phyloP scores from a whole-genome alignment of 2,888 invertebrate genomes.

The Herminia tarsipennalis region DNA sequence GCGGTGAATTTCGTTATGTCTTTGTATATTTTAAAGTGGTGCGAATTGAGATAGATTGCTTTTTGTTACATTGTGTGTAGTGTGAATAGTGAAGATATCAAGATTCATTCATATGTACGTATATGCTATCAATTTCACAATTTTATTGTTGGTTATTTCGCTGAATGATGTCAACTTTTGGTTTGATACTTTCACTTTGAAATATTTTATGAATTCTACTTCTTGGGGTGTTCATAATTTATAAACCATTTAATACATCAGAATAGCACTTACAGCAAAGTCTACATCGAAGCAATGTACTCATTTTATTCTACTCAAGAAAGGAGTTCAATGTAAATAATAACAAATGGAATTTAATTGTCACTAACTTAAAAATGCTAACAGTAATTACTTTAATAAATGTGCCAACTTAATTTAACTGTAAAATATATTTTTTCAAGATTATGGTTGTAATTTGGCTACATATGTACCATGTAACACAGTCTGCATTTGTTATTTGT shows the following conservation, averaged over 20 bases:
- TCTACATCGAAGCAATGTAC: slow-evolving; percentile 1
- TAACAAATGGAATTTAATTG: too few species aligned
- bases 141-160: slow-evolving; percentile 40
- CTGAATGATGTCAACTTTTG: slow-evolving; percentile 67
- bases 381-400: too few species aligned
- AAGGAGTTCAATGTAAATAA: slow-evolving; percentile 37
- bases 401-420: too few species aligned
- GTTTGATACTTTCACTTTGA: slow-evolving; percentile 60
- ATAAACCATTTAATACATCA: not conserved
- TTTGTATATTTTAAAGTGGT: slow-evolving; percentile 16
- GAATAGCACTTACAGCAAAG: not conserved
- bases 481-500: too few species aligned
- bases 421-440: too few species aligned
- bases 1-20: slow-evolving; percentile 20
- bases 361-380: too few species aligned
- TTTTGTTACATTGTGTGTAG: slow-evolving; percentile 28
- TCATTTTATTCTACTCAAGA: slow-evolving; percentile 10
- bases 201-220: slow-evolving; percentile 27
- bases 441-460: too few species aligned
- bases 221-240: slow-evolving; percentile 6
- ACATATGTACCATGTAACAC: too few species aligned
- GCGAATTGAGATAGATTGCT: slow-evolving; percentile 9
- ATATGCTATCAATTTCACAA: slow-evolving; percentile 20
- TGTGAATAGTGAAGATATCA: slow-evolving; percentile 30
- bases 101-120: slow-evolving; percentile 45